Evolutionary conservation across 2,113 vertebrate species (phyloP).

Genomic region (Mixornis gularis): DNA sequence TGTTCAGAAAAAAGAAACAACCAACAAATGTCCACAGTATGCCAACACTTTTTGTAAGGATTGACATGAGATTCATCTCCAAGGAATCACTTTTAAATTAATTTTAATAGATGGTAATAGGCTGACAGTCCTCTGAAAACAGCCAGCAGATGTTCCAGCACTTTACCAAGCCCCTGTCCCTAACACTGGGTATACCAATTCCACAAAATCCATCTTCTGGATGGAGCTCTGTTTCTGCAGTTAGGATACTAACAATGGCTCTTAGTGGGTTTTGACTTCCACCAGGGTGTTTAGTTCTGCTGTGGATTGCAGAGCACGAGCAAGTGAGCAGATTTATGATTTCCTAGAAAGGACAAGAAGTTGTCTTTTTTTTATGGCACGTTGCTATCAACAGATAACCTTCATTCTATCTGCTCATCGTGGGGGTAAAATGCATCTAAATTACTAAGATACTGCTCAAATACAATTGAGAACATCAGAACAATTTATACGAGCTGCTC

Average conservation of each 20-base stretch:
- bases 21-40: constrained; percentile 37
- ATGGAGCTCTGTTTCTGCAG: constrained; percentile 17
- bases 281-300: neutral
- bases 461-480: constrained; percentile 36
- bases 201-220: constrained; percentile 61
- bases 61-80: neutral
- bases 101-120: constrained; percentile 67
- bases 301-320: neutral
- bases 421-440: constrained; percentile 22
- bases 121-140: constrained; percentile 62
- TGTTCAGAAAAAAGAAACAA: neutral
- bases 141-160: constrained; percentile 53
- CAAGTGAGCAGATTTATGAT: constrained; percentile 21
- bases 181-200: constrained; percentile 25
- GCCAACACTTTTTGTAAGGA: constrained; percentile 48
- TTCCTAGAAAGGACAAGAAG: constrained; percentile 21
- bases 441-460: constrained; percentile 39
- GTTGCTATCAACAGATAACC: neutral
- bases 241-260: constrained; percentile 44
- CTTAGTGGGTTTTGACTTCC: constrained; percentile 20
- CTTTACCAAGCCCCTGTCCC: constrained; percentile 28
- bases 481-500: constrained; percentile 48
- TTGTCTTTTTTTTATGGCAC: constrained; percentile 28
- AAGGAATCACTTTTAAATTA: constrained; percentile 56
- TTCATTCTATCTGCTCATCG: neutral